Evolutionary conservation across 2,888 invertebrate species (phyloP), one percentile per base, ranked within the genome.

Genomic region (Euplexia lucipara): DNA sequence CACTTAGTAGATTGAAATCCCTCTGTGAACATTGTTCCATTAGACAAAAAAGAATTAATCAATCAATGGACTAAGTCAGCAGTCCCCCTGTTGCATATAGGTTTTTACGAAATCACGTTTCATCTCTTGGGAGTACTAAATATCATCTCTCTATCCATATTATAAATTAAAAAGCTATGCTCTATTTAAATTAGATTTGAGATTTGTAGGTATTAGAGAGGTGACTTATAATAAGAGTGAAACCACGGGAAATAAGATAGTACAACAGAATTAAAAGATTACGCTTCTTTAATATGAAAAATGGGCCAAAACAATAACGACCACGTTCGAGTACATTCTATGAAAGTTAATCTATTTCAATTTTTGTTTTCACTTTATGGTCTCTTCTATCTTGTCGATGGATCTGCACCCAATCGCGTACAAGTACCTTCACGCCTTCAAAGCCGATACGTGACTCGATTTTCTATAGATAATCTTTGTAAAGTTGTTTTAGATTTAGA

Each of bases 341-440:
- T 71, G 67, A 78, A 80, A 84, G 70, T 74, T 82, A 85, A 86
- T 84, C 82, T 81, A 80, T 85, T 87, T 84, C 85, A 88, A 78
- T 81, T 84, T 87, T 75, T 74, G 71, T 78, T 75, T 71, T 57
- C 86, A 85, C 85, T 85, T 82, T 80, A 72, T 66, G 66, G 70
- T 72, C 70, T 76, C 73, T 75, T 78, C 70, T 81, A 88, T 88
- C 87, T 85, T 72, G 65, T 81, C 79, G 81, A 86, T 84, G 86
- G 84, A 92, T 91, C 90, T 88, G 84, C 83, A 90, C 85, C 88
- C 91, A 91, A 92, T 92, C 89, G 88, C 82, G 84, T 84, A 88
- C 83, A 87, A 88, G 89, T 87, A 86, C 88, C 86, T 88, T 84
- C 83, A 79, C 86, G 88, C 86, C 83, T 83, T 86, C 87, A 85